Evolutionary conservation across 2,113 vertebrate genomes (phyloP).

Genomic region (Turdus rufiventris): DNA sequence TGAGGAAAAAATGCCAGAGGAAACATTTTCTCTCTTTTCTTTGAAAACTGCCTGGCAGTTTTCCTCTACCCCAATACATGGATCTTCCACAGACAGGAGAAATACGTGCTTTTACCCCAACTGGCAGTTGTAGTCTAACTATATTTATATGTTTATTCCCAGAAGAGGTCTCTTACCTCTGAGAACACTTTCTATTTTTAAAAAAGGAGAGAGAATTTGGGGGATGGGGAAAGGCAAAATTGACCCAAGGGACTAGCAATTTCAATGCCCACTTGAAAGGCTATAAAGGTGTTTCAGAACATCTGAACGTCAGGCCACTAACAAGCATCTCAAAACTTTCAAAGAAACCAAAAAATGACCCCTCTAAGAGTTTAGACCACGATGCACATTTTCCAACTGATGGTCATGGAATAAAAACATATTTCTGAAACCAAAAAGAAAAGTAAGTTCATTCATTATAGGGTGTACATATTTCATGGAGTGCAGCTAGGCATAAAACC

Average conservation of each 20-base stretch:
- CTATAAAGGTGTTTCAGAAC: conserved; percentile 48
- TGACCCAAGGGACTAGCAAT: background rate
- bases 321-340: conserved; percentile 23
- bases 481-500: conserved; percentile 38
- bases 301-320: conserved; percentile 18
- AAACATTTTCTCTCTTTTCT: background rate
- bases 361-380: conserved; percentile 49
- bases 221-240: background rate
- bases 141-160: background rate
- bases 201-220: background rate
- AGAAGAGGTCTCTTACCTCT: background rate
- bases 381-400: conserved; percentile 7
- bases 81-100: background rate
- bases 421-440: conserved; percentile 43
- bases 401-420: conserved; percentile 52
- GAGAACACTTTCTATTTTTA: conserved; percentile 30
- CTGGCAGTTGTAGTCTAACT: background rate
- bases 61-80: background rate
- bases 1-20: background rate
- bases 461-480: conserved; percentile 6
- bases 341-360: conserved; percentile 50
- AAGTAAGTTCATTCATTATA: conserved; percentile 51
- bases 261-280: conserved; percentile 52
- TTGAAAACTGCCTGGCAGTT: background rate
- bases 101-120: background rate